phyloP scores from a whole-genome alignment of 2,888 invertebrate species.

The Caenorhabditis macrosperma region DNA sequence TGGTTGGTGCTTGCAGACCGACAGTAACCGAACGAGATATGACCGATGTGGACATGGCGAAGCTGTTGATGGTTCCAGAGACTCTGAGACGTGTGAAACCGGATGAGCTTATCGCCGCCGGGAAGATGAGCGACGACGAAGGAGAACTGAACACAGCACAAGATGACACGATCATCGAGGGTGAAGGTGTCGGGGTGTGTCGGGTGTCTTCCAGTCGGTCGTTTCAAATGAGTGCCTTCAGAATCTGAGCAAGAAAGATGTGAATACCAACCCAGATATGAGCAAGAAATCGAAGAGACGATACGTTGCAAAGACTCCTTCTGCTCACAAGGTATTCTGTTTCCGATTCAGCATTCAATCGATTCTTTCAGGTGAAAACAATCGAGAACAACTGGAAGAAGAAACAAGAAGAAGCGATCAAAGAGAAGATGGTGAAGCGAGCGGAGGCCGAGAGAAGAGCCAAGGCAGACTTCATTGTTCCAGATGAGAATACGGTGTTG shows the following conservation, averaged over 20 bases:
- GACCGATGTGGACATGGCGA: slow-evolving; percentile 39
- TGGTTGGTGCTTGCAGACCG: slow-evolving; percentile 17
- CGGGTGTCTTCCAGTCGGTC: too few species aligned
- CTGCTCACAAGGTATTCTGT: slow-evolving; percentile 34
- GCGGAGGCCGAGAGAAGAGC: slow-evolving; percentile 30
- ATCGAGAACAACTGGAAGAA: slow-evolving; percentile 49
- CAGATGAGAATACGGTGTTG: slow-evolving; percentile 28
- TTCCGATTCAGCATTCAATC: too few species aligned
- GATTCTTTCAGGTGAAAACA: too few species aligned
- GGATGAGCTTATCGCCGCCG: slow-evolving; percentile 19
- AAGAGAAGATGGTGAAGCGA: slow-evolving; percentile 30
- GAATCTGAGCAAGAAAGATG: not conserved
- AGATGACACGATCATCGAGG: slow-evolving; percentile 48
- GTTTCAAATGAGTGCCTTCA: not conserved
- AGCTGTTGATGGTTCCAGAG: slow-evolving; percentile 26
- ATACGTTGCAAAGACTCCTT: slow-evolving; percentile 17
- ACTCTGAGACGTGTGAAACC: slow-evolving; percentile 11
- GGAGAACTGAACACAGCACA: slow-evolving; percentile 50
- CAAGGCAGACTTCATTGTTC: slow-evolving; percentile 38
- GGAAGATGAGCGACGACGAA: slow-evolving; percentile 13
- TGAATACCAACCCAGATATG: not conserved
- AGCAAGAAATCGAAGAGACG: slow-evolving; percentile 18
- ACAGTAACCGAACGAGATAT: slow-evolving; percentile 45
- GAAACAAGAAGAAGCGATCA: slow-evolving; percentile 31
- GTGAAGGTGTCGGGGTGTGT: not conserved